Base-by-base conservation (phyloP, 2,113 vertebrate genomes). In the Vidua macroura region DNA sequence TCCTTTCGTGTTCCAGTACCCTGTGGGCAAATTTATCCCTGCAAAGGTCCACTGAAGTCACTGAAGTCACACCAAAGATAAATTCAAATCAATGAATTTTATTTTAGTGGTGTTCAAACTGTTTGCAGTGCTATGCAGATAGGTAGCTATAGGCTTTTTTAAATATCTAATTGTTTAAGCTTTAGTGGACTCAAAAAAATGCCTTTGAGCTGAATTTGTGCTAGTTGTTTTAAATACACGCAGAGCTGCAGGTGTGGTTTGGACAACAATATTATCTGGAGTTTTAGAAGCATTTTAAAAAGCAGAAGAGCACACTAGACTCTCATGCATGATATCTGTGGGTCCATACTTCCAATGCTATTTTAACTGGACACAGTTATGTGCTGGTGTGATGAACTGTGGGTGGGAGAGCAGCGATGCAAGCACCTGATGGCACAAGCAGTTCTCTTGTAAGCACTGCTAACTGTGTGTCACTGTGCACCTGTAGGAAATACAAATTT, bases 81-180 rank as follows among this genome's bases (percentile, higher is more conserved):
- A 93, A 92, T 95, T 94, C 83, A 87, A 81, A 79, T 91, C 86
- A 83, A 17, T 79, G 58, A 83, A 90, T 83, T 92, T 96, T 81
- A 64, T 88, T 95, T 87, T 83, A 76, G 46, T 78, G 41, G 23
- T 83, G 59, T 91, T 91, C 59, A 66, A 51, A 67, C 46, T 4
- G 2, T 83, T 90, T 68, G 43, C 62, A 60, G 51, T 58, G 43
- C 62, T 86, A 28, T 77, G 80, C 77, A 67, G 55, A 83, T 74
- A 77, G 35, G 46, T 59, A 44, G 69, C 83, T 90, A 7, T 6
- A 76, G 62, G 53, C 31, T 39, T 79, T 85, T 88, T 74, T 7
- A n/a, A 79, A 28, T 49, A 59, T 73, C 35, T 41, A 62, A 6
- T 89, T 92, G 43, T 91, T 94, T 78, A 89, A 80, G 64, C 62